A percentile compares a stretch with the other conserved stretches of the same genome.
These are phyloP conservation scores for Aquatica leii DNA, from an alignment of 2,888 invertebrate species.

Conservation along the genomic window DNA sequence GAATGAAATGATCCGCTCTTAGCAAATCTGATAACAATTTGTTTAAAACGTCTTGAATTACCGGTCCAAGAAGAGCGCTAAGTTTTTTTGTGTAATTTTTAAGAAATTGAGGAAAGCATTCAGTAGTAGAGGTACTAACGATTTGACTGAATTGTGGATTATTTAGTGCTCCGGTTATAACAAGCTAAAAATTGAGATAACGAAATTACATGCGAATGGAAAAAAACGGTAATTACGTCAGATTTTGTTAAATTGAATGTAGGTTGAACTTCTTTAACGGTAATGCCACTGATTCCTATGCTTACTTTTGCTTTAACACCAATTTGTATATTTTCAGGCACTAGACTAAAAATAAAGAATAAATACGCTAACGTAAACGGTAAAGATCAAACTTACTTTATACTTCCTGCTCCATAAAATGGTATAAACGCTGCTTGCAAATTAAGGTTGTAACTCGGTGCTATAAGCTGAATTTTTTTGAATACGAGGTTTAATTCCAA, in stretches of 20 bases:
- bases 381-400: constrained; percentile 17
- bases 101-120: constrained; percentile 26
- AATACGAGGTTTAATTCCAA: constrained; percentile 9
- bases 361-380: background rate
- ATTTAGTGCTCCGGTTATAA: constrained; percentile 19
- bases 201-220: constrained; percentile 17
- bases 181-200: too few species aligned
- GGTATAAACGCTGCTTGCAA: constrained; percentile 14
- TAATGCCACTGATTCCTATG: background rate
- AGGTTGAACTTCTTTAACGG: background rate
- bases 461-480: constrained; percentile 6
- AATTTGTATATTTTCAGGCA: background rate
- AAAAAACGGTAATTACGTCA: background rate
- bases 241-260: constrained; percentile 10
- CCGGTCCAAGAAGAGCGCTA: constrained; percentile 1
- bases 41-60: constrained; percentile 12
- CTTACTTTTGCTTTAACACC: background rate
- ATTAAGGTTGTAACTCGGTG: constrained; percentile 11
- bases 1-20: background rate
- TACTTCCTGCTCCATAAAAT: constrained; percentile 18
- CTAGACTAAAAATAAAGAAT: background rate
- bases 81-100: constrained; percentile 16
- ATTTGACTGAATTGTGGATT: constrained; percentile 29
- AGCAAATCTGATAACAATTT: background rate
- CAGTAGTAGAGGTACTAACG: constrained; percentile 21